phyloP scores from a whole-genome alignment of 2,888 invertebrate species.

The Hesperia comma region DNA sequence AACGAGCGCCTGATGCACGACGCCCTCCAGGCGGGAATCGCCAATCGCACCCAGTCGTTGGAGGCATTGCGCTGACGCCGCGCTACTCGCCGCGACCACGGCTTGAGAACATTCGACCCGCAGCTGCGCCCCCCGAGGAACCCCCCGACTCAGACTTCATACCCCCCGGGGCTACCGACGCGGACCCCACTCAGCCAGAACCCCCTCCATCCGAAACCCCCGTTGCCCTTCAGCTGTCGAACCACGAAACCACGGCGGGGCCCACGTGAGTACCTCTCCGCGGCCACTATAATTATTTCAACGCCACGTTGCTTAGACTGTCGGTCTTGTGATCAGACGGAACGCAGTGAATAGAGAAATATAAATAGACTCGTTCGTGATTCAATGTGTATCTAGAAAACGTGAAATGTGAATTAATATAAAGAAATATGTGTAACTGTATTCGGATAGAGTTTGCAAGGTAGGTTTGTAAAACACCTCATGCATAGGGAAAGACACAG shows the following conservation, averaged over 20 bases:
- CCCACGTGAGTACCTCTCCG: slow-evolving; percentile 56
- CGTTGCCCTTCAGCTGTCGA: slow-evolving; percentile 28
- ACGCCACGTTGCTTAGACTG: slow-evolving; percentile 31
- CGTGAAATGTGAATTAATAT: slow-evolving; percentile 74
- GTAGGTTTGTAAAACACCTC: slow-evolving; percentile 53
- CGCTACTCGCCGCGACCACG: slow-evolving; percentile 80
- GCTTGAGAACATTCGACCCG: slow-evolving; percentile 71
- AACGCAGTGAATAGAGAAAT: slow-evolving; percentile 58
- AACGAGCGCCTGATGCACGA: slow-evolving; percentile 93
- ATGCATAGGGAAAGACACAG: slow-evolving; percentile 48
- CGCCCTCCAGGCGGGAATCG: slow-evolving; percentile 86
- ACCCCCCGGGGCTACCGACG: slow-evolving; percentile 45
- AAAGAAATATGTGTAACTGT: slow-evolving; percentile 76
- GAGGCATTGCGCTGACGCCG: slow-evolving; percentile 82
- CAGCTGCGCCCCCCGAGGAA: slow-evolving; percentile 77
- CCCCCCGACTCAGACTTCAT: slow-evolving; percentile 53
- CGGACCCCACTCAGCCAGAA: slow-evolving; percentile 41
- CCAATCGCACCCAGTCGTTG: slow-evolving; percentile 84
- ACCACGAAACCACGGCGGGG: slow-evolving; percentile 41
- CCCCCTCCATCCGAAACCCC: slow-evolving; percentile 43
- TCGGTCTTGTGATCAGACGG: slow-evolving; percentile 43
- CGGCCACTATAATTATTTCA: slow-evolving; percentile 41
- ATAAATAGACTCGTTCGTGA: slow-evolving; percentile 50
- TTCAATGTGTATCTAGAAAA: slow-evolving; percentile 69
- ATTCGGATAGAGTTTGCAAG: slow-evolving; percentile 65